These are phyloP conservation scores for Callaeas wilsoni DNA, from an alignment of 2,113 vertebrate genomes.

Conservation along the genomic window DNA sequence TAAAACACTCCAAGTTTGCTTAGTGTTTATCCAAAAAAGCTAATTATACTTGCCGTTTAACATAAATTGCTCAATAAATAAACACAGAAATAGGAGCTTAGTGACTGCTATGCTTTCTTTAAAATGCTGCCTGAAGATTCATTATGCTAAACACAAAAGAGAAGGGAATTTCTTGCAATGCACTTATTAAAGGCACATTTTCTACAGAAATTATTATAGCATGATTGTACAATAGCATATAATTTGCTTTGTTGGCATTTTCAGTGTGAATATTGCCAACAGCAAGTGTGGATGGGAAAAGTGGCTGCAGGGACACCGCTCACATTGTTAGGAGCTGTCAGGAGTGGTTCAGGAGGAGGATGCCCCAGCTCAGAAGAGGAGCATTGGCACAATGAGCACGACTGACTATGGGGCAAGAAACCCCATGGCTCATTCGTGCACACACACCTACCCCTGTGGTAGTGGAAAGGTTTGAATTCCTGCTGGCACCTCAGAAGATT, in stretches of 20 bases:
- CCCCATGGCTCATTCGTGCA: rapidly evolving
- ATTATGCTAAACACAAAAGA: constrained; percentile 41
- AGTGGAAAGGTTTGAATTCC: background rate
- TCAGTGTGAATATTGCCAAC: background rate
- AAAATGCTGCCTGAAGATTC: constrained; percentile 35
- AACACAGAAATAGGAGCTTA: constrained; percentile 44
- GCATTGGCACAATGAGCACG: rapidly evolving
- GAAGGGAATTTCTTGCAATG: constrained; percentile 33
- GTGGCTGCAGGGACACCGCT: background rate
- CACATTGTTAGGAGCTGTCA: background rate
- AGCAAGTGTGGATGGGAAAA: background rate
- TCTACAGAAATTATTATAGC: constrained; percentile 19
- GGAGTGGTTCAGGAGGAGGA: background rate
- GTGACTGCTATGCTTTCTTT: background rate
- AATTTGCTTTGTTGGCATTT: constrained; percentile 52
- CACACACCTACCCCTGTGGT: rapidly evolving
- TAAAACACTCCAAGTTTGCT: constrained; percentile 2
- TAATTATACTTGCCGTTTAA: background rate
- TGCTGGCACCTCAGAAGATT: background rate
- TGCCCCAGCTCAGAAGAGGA: background rate
- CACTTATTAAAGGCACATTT: constrained; percentile 53
- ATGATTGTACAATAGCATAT: constrained; percentile 2
- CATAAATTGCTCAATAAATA: constrained; percentile 41
- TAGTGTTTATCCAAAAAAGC: constrained; percentile 25
- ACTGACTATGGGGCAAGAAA: background rate